Base-by-base conservation (phyloP, 2,113 vertebrate genomes). In the Tauraco erythrolophus region DNA sequence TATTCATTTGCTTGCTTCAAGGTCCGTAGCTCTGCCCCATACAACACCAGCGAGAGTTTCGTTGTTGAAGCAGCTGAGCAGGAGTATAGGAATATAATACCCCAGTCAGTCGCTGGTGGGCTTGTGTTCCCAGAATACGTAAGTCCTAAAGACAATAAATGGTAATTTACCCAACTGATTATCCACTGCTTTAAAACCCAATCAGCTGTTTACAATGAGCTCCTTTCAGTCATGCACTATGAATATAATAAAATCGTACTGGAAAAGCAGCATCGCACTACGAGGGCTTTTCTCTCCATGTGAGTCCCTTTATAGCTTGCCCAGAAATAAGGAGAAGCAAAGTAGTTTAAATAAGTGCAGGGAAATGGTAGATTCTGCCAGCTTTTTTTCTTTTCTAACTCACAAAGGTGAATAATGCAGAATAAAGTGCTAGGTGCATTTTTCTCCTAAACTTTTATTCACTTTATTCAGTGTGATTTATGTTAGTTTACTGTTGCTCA, bases 1-100 rank as follows among this genome's bases (percentile, higher is more conserved):
- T 97, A 97, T 16, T 96, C 64, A 95, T 98, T 98, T 95, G 57
- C 82, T 97, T 95, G 91, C 92, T 95, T 98, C 92, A 89, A 91
- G 86, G 88, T 97, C 95, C 62, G 6, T 39, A 85, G 83, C 45
- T 27, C 90, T 75, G 60, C 61, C 78, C 88, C 33, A 23, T 14
- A 28, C 58, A 75, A 14, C 46, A 77, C 71, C 74, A 94, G 86
- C 39, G 54, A 88, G 65, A 62, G 41, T 45, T 48, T 85, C 23
- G 2, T 46, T 94, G 83, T 82, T 71, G 94, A n/a, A 84, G 72
- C 94, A 78, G 54, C 82, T 95, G 92, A 95, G 37, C 1, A 0
- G 82, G 79, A 91, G 23, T 43, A 35, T 24, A 0, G 82, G 79
- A 91, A 21, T 43, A 35, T 24, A 69, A 89, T 84, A 60, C 92